A percentile compares a stretch with the other conserved stretches of the same genome.
These are phyloP conservation scores for Tholera decimalis DNA, from an alignment of 2,888 invertebrate species.

Conservation along the genomic window DNA sequence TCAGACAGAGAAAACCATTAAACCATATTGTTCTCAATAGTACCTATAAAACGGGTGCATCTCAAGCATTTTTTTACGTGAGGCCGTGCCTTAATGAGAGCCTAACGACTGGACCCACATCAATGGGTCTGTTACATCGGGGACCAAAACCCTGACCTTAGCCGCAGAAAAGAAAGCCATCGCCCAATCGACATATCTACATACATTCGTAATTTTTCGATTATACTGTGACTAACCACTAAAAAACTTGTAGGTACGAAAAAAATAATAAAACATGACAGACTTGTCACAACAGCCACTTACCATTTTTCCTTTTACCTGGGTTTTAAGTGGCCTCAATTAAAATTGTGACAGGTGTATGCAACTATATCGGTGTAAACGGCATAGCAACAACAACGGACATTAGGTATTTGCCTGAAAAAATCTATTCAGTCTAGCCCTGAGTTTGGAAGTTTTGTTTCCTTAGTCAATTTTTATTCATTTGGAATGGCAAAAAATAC, in stretches of 20 bases:
- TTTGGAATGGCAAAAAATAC: too few relatives aligned
- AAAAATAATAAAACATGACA: neutral
- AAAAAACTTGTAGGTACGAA: neutral
- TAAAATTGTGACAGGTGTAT: slow-evolving; percentile 14
- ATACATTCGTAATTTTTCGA: neutral
- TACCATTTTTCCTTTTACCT: slow-evolving; percentile 11
- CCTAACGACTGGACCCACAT: too few relatives aligned
- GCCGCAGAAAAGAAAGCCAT: neutral
- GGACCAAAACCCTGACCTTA: neutral
- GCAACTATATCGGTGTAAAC: neutral
- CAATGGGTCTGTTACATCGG: neutral
- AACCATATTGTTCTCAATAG: too few relatives aligned
- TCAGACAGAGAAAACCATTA: too few relatives aligned
- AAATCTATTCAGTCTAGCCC: too few relatives aligned
- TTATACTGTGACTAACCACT: neutral
- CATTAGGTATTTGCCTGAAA: too few relatives aligned
- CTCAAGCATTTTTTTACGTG: too few relatives aligned
- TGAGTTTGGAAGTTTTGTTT: too few relatives aligned
- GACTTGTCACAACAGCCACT: slow-evolving; percentile 8
- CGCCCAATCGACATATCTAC: neutral
- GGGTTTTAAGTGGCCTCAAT: slow-evolving; percentile 7
- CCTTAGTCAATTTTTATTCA: too few relatives aligned
- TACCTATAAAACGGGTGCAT: too few relatives aligned
- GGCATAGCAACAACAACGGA: neutral
- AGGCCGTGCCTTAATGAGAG: too few relatives aligned